Evolutionary conservation across 2,888 invertebrate species (phyloP).

Genomic region (Epinotia brunnichana): DNA sequence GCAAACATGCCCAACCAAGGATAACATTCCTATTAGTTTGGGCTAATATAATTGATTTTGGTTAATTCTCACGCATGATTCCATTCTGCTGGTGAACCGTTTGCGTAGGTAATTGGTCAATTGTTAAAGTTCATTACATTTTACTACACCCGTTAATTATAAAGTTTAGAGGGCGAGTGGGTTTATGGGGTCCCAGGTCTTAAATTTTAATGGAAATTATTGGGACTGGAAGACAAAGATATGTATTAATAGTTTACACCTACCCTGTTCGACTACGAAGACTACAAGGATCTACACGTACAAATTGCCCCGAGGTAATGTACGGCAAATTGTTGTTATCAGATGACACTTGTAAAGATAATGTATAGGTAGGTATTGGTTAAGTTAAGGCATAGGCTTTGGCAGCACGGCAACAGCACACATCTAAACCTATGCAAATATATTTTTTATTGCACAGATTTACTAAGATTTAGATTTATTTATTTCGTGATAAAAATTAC

Average conservation of each 20-base stretch:
- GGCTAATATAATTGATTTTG: conserved; percentile 27
- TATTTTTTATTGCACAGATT: too few relatives aligned
- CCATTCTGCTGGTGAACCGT: not conserved
- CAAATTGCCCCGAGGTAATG: too few relatives aligned
- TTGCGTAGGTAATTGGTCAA: not conserved
- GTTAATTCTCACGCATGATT: conserved; percentile 11
- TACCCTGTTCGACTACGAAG: too few relatives aligned
- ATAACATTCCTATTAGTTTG: conserved; percentile 34
- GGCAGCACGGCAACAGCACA: too few relatives aligned
- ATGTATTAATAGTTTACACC: not conserved
- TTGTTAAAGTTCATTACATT: conserved; percentile 1
- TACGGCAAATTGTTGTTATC: too few relatives aligned
- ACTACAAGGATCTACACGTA: too few relatives aligned
- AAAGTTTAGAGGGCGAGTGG: conserved; percentile 10
- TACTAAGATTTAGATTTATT: too few relatives aligned
- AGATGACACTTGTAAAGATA: too few relatives aligned
- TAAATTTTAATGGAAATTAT: conserved; percentile 31
- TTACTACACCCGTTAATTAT: conserved; percentile 4
- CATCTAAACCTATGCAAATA: too few relatives aligned
- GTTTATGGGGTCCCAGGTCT: conserved; percentile 23
- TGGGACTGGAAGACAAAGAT: conserved; percentile 25
- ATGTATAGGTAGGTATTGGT: too few relatives aligned
- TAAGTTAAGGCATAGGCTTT: too few relatives aligned
- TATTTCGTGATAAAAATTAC: too few relatives aligned
- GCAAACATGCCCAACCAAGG: conserved; percentile 15